phyloP scores from a whole-genome alignment of 30 jellyfish, hydroid and myxozoan species.

The Cassiopea andromeda region DNA sequence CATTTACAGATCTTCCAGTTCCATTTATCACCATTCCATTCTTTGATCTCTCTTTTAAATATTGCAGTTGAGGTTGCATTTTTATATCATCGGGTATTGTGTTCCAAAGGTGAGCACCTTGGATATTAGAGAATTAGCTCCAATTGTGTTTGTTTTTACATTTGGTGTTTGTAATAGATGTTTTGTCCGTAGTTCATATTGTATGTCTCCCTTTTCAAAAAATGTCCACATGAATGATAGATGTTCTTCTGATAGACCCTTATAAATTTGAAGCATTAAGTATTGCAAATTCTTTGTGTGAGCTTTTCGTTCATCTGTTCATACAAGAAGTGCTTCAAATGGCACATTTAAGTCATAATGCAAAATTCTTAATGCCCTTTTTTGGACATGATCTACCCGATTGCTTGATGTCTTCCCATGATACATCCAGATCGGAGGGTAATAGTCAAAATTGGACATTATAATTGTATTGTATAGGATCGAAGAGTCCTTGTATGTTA shows the following conservation, averaged over 20 bases:
- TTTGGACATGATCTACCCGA: constrained; percentile 42
- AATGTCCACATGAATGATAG: constrained; percentile 43
- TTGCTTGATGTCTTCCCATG: constrained; percentile 32
- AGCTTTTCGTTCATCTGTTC: constrained; percentile 24
- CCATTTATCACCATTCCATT: constrained; percentile 57
- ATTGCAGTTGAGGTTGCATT: constrained; percentile 2
- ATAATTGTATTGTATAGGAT: constrained; percentile 34
- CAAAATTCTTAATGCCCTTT: constrained; percentile 39
- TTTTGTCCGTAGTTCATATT: constrained; percentile 34
- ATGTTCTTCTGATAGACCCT: constrained; percentile 19
- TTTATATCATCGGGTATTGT: constrained; percentile 24
- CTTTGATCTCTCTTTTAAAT: constrained; percentile 42
- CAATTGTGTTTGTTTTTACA: constrained; percentile 15
- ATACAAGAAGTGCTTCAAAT: constrained; percentile 32
- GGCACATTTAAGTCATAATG: constrained; percentile 26
- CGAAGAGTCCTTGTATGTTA: constrained; percentile 35
- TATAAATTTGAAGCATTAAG: constrained; percentile 36
- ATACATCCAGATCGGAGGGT: constrained; percentile 73
- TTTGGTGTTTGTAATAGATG: constrained; percentile 33
- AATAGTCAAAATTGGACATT: constrained; percentile 48
- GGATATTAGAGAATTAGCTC: constrained; percentile 18
- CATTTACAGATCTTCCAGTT: constrained; percentile 41
- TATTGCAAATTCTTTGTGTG: constrained; percentile 43
- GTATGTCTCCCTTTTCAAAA: constrained; percentile 19
- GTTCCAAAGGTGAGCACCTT: constrained; percentile 67